Evolutionary conservation across 35 echinoderm and acorn worm genomes (phyloP).

Genomic region (Anneissia japonica): DNA sequence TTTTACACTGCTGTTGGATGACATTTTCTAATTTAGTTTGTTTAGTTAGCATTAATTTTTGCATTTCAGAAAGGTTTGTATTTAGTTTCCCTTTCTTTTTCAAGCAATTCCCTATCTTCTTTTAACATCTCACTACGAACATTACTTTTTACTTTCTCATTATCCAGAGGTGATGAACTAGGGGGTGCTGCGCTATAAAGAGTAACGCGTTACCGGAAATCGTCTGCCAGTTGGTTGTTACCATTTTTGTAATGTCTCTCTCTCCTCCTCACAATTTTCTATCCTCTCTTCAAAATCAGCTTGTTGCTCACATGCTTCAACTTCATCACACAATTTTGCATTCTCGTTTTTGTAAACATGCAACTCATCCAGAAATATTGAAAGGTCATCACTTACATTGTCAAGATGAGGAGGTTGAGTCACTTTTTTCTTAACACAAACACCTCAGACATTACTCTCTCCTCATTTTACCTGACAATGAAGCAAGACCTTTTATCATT

Average conservation of each 20-base stretch:
- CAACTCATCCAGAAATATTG: not conserved
- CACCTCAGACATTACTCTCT: not conserved
- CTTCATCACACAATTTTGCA: not conserved
- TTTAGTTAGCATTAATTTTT: not conserved
- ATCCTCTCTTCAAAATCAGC: too few relatives aligned
- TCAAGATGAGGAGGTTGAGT: not conserved
- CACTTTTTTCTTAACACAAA: not conserved
- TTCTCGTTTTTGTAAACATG: not conserved
- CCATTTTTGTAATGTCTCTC: not conserved
- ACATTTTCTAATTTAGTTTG: not conserved
- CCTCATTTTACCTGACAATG: not conserved
- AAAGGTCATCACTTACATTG: not conserved
- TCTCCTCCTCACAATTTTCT: not conserved
- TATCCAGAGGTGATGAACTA: not conserved
- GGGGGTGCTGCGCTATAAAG: too few relatives aligned
- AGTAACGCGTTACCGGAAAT: too few relatives aligned
- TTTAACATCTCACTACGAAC: not conserved
- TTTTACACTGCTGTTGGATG: not conserved
- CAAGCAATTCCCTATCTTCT: not conserved
- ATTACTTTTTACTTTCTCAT: not conserved
- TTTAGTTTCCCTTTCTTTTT: not conserved
- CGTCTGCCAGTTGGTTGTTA: too few relatives aligned
- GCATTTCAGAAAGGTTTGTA: not conserved
- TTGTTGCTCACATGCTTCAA: not conserved
- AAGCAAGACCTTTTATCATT: not conserved